phyloP scores from a whole-genome alignment of 1,140 invertebrate genomes.

The Cyphomyrmex costatus region DNA sequence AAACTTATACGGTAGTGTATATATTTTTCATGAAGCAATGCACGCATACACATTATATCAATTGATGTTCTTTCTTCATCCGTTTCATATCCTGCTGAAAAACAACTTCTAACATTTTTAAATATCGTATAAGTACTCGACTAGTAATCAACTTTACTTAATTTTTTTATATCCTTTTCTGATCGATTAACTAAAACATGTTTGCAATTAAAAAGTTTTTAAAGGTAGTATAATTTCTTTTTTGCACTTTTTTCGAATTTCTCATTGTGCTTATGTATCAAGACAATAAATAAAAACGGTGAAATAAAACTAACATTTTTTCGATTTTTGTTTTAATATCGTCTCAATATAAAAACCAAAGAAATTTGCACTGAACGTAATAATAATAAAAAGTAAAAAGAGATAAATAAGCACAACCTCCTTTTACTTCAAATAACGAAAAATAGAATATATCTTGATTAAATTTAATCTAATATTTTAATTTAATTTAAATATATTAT shows the following conservation, averaged over 20 bases:
- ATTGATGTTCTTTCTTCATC: constrained; percentile 23
- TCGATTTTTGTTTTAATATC: background rate
- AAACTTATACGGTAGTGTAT: background rate
- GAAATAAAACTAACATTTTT: background rate
- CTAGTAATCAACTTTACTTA: background rate
- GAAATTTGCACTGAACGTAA: background rate
- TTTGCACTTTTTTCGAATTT: background rate
- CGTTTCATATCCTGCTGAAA: background rate
- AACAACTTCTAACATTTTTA: background rate
- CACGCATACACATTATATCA: background rate
- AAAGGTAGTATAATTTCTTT: background rate
- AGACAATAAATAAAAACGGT: background rate
- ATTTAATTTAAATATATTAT: background rate
- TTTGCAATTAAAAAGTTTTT: background rate
- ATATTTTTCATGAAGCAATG: constrained; percentile 7
- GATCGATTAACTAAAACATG: background rate
- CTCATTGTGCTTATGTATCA: background rate
- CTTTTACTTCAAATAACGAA: background rate
- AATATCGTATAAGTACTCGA: background rate
- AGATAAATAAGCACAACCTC: background rate
- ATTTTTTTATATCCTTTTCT: background rate
- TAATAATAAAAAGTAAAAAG: background rate
- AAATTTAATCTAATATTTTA: constrained; percentile 14
- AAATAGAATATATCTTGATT: background rate
- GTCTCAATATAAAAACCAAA: constrained; percentile 2